Percentiles rank a stretch among this genome's conserved stretches.
These are phyloP conservation scores for Pygocentrus nattereri DNA, from an alignment of 2,797 vertebrate species.

Conservation along the genomic window DNA sequence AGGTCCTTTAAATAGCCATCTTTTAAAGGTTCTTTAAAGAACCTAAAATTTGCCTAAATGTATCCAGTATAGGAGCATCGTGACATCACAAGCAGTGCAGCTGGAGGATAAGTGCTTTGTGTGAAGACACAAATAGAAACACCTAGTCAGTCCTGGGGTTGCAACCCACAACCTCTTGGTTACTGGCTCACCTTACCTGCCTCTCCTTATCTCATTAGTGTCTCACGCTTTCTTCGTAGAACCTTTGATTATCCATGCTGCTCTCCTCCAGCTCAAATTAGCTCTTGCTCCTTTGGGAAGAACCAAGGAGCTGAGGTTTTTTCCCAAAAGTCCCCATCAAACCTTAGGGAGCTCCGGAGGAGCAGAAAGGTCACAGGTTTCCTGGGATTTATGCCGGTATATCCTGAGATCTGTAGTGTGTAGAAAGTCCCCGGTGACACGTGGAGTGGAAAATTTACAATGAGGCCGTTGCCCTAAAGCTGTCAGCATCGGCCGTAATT, in stretches of 20 bases:
- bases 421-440: conserved; percentile 48
- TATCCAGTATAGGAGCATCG: too few species aligned
- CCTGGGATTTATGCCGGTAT: conserved; percentile 48
- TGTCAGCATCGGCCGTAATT: conserved; percentile 62
- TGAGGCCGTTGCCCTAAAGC: conserved; percentile 53
- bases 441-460: conserved; percentile 53
- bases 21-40: too few species aligned
- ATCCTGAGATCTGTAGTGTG: conserved; percentile 47
- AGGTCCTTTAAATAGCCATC: too few species aligned
- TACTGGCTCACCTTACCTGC: too few species aligned
- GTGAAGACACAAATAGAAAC: too few species aligned
- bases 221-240: not conserved
- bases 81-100: too few species aligned
- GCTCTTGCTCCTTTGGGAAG: not conserved
- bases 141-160: too few species aligned
- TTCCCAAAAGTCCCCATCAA: conserved; percentile 19
- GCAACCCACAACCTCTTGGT: too few species aligned
- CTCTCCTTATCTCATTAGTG: too few species aligned
- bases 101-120: too few species aligned
- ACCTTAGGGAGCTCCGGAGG: not conserved
- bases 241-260: not conserved
- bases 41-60: too few species aligned
- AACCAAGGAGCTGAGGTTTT: conserved; percentile 12
- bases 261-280: conserved; percentile 42
- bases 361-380: conserved; percentile 17